Evolutionary conservation across 2,888 invertebrate genomes (phyloP), one percentile per base, ranked within the genome.

Genomic region (Trichogramma dendrolimi): DNA sequence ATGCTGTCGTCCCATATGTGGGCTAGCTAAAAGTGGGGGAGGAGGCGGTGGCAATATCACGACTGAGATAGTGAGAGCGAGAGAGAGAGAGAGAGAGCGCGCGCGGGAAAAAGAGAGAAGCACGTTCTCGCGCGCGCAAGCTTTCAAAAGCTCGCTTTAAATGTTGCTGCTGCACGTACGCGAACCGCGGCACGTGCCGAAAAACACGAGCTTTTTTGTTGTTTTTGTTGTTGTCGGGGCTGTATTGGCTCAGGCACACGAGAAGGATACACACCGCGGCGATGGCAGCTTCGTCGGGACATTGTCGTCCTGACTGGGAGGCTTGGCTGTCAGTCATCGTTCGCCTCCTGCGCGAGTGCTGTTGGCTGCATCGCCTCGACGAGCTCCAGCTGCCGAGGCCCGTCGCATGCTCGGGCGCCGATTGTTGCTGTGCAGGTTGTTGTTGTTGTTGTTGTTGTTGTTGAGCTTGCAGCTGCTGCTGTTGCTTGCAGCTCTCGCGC

Each of bases 291-390:
- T 63, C 76, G 67, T 74, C 71, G 69, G 71, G 71, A 71, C 70
- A 69, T 69, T 71, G 72, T 67, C 55, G 54, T 38, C 55, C 41
- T 39, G 42, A 57, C 71, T 72, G 65, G 53, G 61, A 50, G 51
- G 60, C 48, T 14, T 70, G 71, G 67, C 74, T 72, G 55, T 71
- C 69, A 64, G 72, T 73, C 78, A 77, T 78, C 71, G 71, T 74
- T 53, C 61, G 58, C 44, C 62, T 50, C 44, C 64, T 56, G 14
- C 62, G 61, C 4, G 53, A 55, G 40, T 59, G 53, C 4, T 44
- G 55, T 10, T 63, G 64, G 50, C 64, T 61, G 61, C 55, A 61
- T 48, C 64, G 60, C 8, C 63, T 27, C 27, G 27, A 27, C 27
- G 27, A 27, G 27, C 61, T 58, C 58, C 61, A 58, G 61, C 64